Conservation (phyloP, 2,888 invertebrate species). For the Palloptera scutellata region DNA sequence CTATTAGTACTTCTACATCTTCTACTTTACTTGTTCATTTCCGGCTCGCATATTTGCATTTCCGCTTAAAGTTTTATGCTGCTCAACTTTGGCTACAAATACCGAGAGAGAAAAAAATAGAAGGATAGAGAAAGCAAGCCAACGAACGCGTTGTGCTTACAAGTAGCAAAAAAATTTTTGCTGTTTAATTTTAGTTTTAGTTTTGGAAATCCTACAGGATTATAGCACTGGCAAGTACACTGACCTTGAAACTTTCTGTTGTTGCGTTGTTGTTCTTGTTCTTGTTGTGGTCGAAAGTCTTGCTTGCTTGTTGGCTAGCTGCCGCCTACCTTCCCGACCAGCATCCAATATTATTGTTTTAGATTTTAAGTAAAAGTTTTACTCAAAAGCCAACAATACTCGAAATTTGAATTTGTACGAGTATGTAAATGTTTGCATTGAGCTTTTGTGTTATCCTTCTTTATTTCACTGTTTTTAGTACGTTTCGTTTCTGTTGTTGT, state of each 20-base stretch:
- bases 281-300: background rate
- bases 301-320: background rate
- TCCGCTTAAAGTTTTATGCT: constrained; percentile 36
- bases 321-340: background rate
- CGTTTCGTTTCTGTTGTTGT: background rate
- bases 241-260: constrained; percentile 30
- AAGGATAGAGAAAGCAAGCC: background rate
- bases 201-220: constrained; percentile 18
- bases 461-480: background rate
- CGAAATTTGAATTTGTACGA: constrained; percentile 48
- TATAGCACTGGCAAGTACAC: constrained; percentile 25
- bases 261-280: background rate
- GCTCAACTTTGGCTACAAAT: constrained; percentile 21
- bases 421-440: constrained; percentile 50
- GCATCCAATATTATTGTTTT: constrained; percentile 32
- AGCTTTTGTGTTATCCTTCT: constrained; percentile 3
- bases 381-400: constrained; percentile 47
- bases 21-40: constrained; percentile 19
- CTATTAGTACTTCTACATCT: background rate
- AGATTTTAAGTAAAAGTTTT: constrained; percentile 32
- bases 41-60: constrained; percentile 35
- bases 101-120: background rate
- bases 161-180: constrained; percentile 4
- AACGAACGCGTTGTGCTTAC: constrained; percentile 8
- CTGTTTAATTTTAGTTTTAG: constrained; percentile 22